These are phyloP conservation scores for Iselma pallidipennis DNA, from an alignment of 2,888 invertebrate genomes.

Conservation along the genomic window DNA sequence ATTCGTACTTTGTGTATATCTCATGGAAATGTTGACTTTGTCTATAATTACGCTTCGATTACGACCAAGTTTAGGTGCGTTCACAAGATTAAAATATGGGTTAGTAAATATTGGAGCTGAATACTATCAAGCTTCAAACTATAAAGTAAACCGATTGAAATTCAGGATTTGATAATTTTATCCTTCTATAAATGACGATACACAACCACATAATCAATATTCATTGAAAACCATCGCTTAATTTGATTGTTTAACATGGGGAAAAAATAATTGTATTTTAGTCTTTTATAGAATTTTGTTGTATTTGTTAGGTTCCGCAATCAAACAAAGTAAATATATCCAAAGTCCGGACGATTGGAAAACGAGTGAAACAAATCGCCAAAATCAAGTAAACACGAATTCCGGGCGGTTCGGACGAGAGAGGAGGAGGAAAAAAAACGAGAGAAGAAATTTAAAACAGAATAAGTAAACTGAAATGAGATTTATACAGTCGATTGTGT, in stretches of 20 bases:
- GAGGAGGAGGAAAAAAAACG: conserved; percentile 13
- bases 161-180: background rate
- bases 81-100: background rate
- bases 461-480: conserved; percentile 45
- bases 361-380: conserved; percentile 34
- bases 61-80: background rate
- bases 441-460: conserved; percentile 40
- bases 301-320: conserved; percentile 4
- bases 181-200: background rate
- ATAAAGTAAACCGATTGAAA: background rate
- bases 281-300: background rate
- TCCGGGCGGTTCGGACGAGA: conserved; percentile 14
- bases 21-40: background rate
- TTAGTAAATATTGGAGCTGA: background rate
- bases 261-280: background rate
- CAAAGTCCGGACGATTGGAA: conserved; percentile 11
- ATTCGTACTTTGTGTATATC: background rate
- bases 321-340: conserved; percentile 11
- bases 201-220: background rate
- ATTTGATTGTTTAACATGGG: background rate
- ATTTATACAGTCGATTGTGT: conserved; percentile 47
- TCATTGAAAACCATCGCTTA: background rate
- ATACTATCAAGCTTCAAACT: background rate
- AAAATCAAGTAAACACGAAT: conserved; percentile 37
- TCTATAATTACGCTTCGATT: background rate